Base-by-base conservation (phyloP, 2,113 vertebrate species). In the Pavo muticus region DNA sequence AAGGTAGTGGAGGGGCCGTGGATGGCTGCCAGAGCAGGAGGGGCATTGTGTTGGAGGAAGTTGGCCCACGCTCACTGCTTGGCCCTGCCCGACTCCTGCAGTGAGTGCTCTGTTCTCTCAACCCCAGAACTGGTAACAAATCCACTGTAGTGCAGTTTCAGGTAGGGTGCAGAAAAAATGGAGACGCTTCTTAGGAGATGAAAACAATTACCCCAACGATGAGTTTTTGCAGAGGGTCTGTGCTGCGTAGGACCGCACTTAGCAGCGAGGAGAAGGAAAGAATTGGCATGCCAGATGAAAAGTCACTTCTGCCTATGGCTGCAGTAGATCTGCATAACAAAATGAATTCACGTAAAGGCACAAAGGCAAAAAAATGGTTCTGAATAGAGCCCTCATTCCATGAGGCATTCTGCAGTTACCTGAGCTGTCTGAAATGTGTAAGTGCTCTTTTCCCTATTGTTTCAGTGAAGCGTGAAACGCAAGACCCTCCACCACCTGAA, bases 391-490 rank as follows among this genome's bases (percentile, higher is more conserved):
- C 65, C 50, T 83, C 45, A 1, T 61, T 29, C 84, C 87, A 50
- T 6, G 4, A 69, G 67, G 37, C 37, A 1, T 27, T 79, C 87
- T 52, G 50, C 76, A 93, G 67, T 15, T 25, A 30, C 25, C 42
- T 57, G n/a, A 87, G 96, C 78, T 83, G 24, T 56, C 94, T 88
- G 74, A 84, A 42, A 83, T 80, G 42, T 45, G 50, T 90, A 92
- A 93, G 85, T 87, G 73, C 72, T 95, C 57, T 94, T 95, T 67
- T 95, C 93, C 94, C 54, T 95, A 20, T 95, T 94, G 87, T 91
- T 95, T 77, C 95, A 97, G 95, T 44, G 77, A 97, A 97, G 84
- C 16, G 64, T 93, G 96, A 96, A 54, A 95, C 91, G 23, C 93
- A 65, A 95, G 96, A 96, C 61, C 94, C 95, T 91, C 95, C 92